Base-by-base conservation (phyloP, 2,888 invertebrate species). In the Salpingus planirostris region DNA sequence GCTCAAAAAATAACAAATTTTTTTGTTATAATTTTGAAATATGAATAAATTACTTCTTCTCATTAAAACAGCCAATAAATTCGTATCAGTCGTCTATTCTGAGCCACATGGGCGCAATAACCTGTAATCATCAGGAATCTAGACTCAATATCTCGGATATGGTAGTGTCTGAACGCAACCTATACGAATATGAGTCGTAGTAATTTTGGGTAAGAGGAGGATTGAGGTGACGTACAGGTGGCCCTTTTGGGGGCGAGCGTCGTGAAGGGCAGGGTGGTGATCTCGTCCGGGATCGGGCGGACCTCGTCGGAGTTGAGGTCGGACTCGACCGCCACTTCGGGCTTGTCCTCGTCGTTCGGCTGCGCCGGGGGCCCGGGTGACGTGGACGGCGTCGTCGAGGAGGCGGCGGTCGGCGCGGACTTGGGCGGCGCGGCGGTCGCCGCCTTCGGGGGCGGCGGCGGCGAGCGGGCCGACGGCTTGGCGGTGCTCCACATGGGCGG, bases 401-500 rank as follows among this genome's bases (percentile, higher is more conserved):
- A 8, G 7, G 10, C 18, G 7, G 13, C 10, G 4, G 31, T 32
- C n/a, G 36, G 28, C 12, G 47, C 46, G 27, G 47, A 43, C 25
- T 42, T 43, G 27, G 59, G 50, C 43, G 48, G 50, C 44, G 42
- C 34, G 50, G 51, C 37, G 47, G 53, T 27, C 46, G 47, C 29
- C 43, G 40, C 29, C 55, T 57, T 47, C 50, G 56, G 50, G 48
- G 55, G 51, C 53, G 52, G 62, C 13, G 65, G 62, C 52, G 75
- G 68, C 36, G 72, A 68, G 43, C 72, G 62, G 24, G 70, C 50
- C 58, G 79, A 56, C 57, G 75, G 57, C 52, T 71, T 73, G 24
- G 60, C 50, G 6, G 76, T 74, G 59, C 79, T 74, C 84, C 84
- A 84, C 43, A 83, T 78, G 2, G 81, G 78, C 4, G 81, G 77